Percentiles rank a stretch among this genome's conserved stretches.
Evolutionary conservation across 2,888 invertebrate genomes (phyloP).

Genomic region (Hydrotaea diabolus): DNA sequence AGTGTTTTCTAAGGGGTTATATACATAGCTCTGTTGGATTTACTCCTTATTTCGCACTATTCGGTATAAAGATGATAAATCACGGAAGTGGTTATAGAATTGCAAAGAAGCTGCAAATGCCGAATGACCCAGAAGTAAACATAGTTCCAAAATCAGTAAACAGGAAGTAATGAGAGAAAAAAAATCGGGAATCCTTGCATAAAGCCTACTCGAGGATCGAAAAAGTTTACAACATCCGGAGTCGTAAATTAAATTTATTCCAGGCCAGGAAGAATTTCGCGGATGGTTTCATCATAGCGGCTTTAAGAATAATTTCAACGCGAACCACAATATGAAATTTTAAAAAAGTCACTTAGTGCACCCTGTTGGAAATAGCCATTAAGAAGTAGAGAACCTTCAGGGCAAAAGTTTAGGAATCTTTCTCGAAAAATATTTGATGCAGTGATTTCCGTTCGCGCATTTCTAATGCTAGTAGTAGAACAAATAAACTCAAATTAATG

Average conservation of each 20-base stretch:
- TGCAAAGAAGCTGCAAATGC: background rate
- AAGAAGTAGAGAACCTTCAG: too few relatives aligned
- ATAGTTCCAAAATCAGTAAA: background rate
- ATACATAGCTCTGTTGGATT: slow-evolving; percentile 25
- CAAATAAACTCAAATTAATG: too few relatives aligned
- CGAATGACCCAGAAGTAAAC: background rate
- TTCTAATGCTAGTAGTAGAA: too few relatives aligned
- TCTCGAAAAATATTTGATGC: too few relatives aligned
- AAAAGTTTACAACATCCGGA: background rate
- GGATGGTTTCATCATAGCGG: background rate
- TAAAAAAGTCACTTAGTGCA: too few relatives aligned
- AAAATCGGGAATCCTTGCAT: background rate
- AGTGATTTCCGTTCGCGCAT: too few relatives aligned
- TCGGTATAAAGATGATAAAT: background rate
- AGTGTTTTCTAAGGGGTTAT: background rate
- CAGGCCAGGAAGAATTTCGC: background rate
- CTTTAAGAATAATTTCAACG: background rate
- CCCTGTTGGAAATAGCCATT: too few relatives aligned
- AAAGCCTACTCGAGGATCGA: background rate
- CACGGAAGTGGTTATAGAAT: background rate
- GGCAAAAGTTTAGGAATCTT: too few relatives aligned
- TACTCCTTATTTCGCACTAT: background rate
- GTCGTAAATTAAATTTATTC: background rate
- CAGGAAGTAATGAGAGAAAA: background rate
- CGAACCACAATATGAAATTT: too few relatives aligned